Base-by-base conservation (phyloP, 2,113 vertebrate genomes). In the Gambusia holbrooki region DNA sequence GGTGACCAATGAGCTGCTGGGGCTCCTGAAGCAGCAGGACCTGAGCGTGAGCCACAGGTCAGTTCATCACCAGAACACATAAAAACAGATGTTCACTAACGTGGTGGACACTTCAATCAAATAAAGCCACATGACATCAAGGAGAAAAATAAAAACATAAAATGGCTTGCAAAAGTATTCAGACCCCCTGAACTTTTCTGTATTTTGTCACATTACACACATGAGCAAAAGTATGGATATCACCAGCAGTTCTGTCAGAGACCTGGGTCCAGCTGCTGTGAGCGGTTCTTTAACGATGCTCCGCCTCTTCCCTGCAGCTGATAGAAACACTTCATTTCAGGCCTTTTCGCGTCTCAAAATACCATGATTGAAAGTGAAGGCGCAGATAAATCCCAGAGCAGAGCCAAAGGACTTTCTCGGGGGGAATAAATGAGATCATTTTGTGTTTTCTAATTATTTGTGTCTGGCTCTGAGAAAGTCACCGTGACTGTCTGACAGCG, bases 31-130 rank as follows among this genome's bases (percentile, higher is more conserved):
- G 82, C 94, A 95, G 12, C 87, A 92, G 85, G 95, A 93, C 82
- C 88, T 96, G 66, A 91, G 92, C 25, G 94, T 96, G 80, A 93
- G 94, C 75, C 96, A 98, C 91, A 98, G 97, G 98, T 98, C 88
- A 96, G 95, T 74, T 32, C 2, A 40, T 71, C 48, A 33, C 27
- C 14, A 11, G 62, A 35, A 37, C 35, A 11, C 35, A 37, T 2
- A 11, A 37, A 37, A 10, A 37, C 35, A 35, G 9, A 2, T 35
- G 35, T 10, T 33, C 32, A 33, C 32, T 33, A 33, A 7, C 5
- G 32, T 33, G 5, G 32, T 35, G 35, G 2, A 10, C 9, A 35
- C 9, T 35, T 10, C 35, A 35, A 8, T 35, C 35, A 35, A 35
- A 35, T 35, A 10, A 35, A 35, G 35, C 35, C 10, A 35, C 9